Base-by-base conservation (phyloP, 2,888 invertebrate species). In the Cacoxenus indagator region DNA sequence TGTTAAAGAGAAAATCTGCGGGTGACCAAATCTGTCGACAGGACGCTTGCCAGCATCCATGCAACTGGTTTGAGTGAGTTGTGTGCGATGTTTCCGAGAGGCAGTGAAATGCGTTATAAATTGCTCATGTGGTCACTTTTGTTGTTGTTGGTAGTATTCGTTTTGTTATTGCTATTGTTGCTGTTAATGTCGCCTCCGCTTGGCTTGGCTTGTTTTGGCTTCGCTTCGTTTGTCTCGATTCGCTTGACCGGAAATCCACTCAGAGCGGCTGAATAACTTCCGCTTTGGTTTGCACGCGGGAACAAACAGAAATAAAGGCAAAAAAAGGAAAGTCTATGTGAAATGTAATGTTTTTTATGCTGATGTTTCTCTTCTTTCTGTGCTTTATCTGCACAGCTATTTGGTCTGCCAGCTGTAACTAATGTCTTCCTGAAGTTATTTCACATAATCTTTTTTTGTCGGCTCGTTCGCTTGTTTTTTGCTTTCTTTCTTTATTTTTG, bases 221-320 rank as follows among this genome's bases (percentile, higher is more conserved):
- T 37, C 9, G 14, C 37, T 17, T 9, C 9, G n/a, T 19, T 55
- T 55, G 55, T 11, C 55, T 24, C 19, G 48, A 48, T 55, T 55
- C 26, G 55, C 51, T 27, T 48, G 74, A 77, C 76, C 79, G 79
- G 82, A 82, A 82, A 78, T 80, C 69, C 72, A 78, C 79, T 82
- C 76, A 80, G 78, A n/a, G 55, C 55, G 55, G 55, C 55, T 55
- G 27, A 26, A 14, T 26, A n/a, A 55, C 55, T 82, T 80, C 82
- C 82, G 81, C 3, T 17, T 37, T 43, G 5, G 22, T 46, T 64
- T 24, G n/a, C n/a, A 31, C 19, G 19, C 17, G 19, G 43, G 43
- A 17, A 17, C 78, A 78, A 71, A n/a, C n/a, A n/a, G n/a, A n/a
- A n/a, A n/a, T n/a, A n/a, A n/a, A n/a, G n/a, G n/a, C n/a, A n/a